Base-by-base conservation (phyloP, 2,113 vertebrate genomes). In the Psittacus erithacus region DNA sequence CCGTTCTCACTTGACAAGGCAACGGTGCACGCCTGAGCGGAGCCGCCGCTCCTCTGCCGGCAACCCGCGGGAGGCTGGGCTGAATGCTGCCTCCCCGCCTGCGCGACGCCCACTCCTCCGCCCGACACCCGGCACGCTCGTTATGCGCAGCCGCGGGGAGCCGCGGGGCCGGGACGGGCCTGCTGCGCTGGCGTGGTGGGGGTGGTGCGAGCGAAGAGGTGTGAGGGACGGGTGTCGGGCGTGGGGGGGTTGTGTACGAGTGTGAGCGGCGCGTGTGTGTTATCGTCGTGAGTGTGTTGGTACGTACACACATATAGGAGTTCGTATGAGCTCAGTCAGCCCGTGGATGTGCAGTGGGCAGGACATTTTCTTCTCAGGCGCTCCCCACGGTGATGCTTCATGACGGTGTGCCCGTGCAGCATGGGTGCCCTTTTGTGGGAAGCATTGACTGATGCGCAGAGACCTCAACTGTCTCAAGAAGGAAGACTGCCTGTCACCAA, bases 261-360 rank as follows among this genome's bases (percentile, higher is more conserved):
- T 20, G 31, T 20, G 29, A 2, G 18, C 4, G 1, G 17, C 2
- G 18, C 3, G 19, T 13, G 12, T 22, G 19, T 5, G 55, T 59
- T 59, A 14, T 8, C 29, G 52, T 18, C 3, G 29, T 11, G 52
- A 31, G 3, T 11, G 6, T 18, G 10, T n/a, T n/a, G 12, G 18
- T 59, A n/a, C 20, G 3, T 13, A 23, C 55, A 13, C 17, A 22
- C 31, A 13, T 18, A 7, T 8, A 33, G 15, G 55, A 57, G 19
- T n/a, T 57, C 8, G 19, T 33, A 22, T 20, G 55, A 17, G 39
- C 23, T 13, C 19, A 9, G 27, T 6, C 0, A 3, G n/a, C 19
- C 11, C 2, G 2, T 20, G 15, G 14, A 1, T 3, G 25, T 1
- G 1, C 19, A 8, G 19, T 1, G 9, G 27, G 13, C 3, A 4